Base-by-base conservation (phyloP, 2,113 vertebrate genomes). In the Psephotus haematonotus region DNA sequence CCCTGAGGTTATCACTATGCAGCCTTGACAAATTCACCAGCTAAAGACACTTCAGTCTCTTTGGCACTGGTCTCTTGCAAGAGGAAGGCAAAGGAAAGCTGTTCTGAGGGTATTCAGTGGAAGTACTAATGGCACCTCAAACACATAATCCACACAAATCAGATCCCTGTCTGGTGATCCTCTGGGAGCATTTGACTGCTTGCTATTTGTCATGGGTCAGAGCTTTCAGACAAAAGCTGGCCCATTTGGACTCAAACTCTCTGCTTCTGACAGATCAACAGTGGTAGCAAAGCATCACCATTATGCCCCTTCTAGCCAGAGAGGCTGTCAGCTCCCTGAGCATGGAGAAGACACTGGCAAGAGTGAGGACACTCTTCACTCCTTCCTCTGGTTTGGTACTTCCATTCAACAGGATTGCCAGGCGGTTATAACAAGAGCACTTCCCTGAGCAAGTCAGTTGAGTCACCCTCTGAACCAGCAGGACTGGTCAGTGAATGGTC, bases 291-390 rank as follows among this genome's bases (percentile, higher is more conserved):
- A 28, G 59, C 20, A 16, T 6, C 10, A 3, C 13, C 39, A 29
- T 11, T n/a, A 25, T 0, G 2, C 6, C 17, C 14, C 8, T 31
- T 46, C 16, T 14, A 35, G 23, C 13, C n/a, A 63, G 15, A 50
- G 17, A 57, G 13, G 49, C 15, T 35, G 10, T 1, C 10, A 7
- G 20, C 4, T 43, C 6, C n/a, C 11, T 0, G 0, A 29, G 18
- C 6, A 24, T 4, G 10, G 17, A 43, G 47, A 72, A n/a, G 13
- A n/a, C 65, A 72, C 15, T 6, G 29, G 60, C 41, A 69, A 25
- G 31, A 53, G 8, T 2, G 10, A 52, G 8, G 60, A 33, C 8
- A 33, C n/a, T 47, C 2, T 12, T 55, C 16, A 16, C 16, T 62
- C 13, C 37, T 47, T 16, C 47, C 33, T 50, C 17, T 28, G 35